Evolutionary conservation across 2,888 invertebrate genomes (phyloP), one percentile per base, ranked within the genome.

Genomic region (Odontomyia ornata): DNA sequence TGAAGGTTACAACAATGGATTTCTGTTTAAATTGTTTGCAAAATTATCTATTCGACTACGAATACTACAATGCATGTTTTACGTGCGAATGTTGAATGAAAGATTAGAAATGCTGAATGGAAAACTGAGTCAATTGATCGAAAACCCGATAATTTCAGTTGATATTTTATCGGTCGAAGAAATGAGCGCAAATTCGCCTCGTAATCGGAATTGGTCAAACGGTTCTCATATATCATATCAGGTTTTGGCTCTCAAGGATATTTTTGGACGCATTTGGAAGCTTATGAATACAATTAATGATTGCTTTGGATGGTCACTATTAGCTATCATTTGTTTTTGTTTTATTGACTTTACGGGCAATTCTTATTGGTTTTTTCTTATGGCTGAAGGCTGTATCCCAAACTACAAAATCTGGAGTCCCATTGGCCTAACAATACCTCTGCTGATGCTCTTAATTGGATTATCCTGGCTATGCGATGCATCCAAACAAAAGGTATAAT

Each of bases 251-350:
- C 77, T 86, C 11, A 85, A 84, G 21, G 30, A 79, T 0, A 79
- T 81, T 67, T 86, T 85, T 75, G 83, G 82, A 9, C 82, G 83
- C 15, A 78, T 86, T 23, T 84, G 83, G 77, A 82, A 82, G 71
- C 25, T 80, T 1, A 80, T 83, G n/a, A 79, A 76, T 60, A 47
- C 80, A n/a, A 57, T 80, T 4, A 86, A 84, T 77, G 81, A 83
- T 52, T 82, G 83, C 72, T 85, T 82, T 64, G 86, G 86, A 18
- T 86, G 85, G 85, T 83, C 85, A 0, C 76, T 86, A 56, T 76
- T 86, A 43, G 81, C 80, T 0, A 80, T 84, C 2, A 83, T 82
- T 7, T 79, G 83, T n/a, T 79, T 83, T 47, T 83, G 83, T 72
- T 84, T 86, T 76, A 81, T 85, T 1, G 82, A 85, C 76, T 83